Percentiles rank a stretch among this genome's conserved stretches.
These are phyloP conservation scores for Pampusana beccarii DNA, from an alignment of 2,113 vertebrate species.

Conservation along the genomic window DNA sequence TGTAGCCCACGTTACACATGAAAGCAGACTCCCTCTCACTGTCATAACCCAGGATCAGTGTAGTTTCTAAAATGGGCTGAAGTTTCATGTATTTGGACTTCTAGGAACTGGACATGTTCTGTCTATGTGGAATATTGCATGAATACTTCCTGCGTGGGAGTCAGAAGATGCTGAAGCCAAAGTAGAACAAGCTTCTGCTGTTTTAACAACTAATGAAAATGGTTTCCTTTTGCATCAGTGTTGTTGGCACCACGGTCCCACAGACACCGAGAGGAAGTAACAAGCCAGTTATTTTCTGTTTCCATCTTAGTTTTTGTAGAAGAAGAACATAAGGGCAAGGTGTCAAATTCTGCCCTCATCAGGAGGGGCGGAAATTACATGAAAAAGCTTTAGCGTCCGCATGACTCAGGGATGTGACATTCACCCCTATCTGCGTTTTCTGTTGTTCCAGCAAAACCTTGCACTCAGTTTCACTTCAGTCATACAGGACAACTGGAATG, in stretches of 20 bases:
- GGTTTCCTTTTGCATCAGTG: conserved; percentile 58
- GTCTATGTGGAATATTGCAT: conserved; percentile 27
- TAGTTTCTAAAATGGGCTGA: background rate
- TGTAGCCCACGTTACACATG: background rate
- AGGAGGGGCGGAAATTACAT: background rate
- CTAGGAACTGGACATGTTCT: conserved; percentile 34
- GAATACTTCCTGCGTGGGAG: conserved; percentile 49
- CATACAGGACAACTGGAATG: background rate
- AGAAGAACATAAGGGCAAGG: background rate
- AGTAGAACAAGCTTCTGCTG: conserved; percentile 47
- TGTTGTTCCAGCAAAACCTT: background rate
- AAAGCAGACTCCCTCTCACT: background rate
- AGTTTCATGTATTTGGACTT: conserved; percentile 44
- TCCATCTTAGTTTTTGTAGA: background rate
- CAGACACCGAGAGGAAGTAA: background rate
- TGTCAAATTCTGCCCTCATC: background rate
- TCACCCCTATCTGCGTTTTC: background rate
- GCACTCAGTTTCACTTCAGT: background rate
- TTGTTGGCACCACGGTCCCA: conserved; percentile 5
- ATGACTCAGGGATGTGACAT: background rate
- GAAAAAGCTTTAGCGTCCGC: background rate
- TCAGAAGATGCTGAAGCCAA: conserved; percentile 32
- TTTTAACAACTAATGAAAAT: conserved; percentile 53
- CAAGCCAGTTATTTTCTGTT: background rate
- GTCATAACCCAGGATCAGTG: background rate